Percentiles rank a stretch among this genome's conserved stretches.
These are phyloP conservation scores for Rhyacichthys aspro DNA, from an alignment of 2,797 vertebrate genomes.

Conservation along the genomic window DNA sequence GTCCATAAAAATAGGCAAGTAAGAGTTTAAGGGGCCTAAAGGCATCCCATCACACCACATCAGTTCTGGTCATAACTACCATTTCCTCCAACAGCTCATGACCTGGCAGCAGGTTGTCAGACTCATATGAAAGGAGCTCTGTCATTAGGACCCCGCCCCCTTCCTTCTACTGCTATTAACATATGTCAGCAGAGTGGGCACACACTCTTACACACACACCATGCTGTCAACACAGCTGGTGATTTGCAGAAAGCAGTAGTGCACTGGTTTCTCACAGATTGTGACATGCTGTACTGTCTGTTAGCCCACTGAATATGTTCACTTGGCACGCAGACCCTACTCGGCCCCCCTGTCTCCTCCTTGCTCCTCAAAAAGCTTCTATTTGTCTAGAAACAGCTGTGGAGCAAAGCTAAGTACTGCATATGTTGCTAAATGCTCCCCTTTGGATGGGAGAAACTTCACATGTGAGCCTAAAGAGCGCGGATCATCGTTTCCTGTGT, in stretches of 20 bases:
- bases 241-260: conserved; percentile 33
- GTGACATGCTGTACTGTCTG: conserved; percentile 43
- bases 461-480: conserved; percentile 62
- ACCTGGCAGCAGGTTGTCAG: conserved; percentile 61
- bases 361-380: conserved; percentile 50
- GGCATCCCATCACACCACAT: conserved; percentile 46
- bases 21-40: conserved; percentile 34
- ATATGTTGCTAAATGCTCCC: conserved; percentile 73
- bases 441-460: conserved; percentile 68
- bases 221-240: conserved; percentile 35
- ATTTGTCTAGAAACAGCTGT: conserved; percentile 74
- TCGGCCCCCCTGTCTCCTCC: conserved; percentile 32
- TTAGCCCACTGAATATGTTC: conserved; percentile 63
- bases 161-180: conserved; percentile 57
- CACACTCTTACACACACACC: conserved; percentile 33
- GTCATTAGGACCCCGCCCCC: conserved; percentile 45
- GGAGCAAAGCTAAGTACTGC: conserved; percentile 51
- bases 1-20: conserved; percentile 15
- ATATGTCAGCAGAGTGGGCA: conserved; percentile 62
- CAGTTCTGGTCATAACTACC: conserved; percentile 45
- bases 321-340: conserved; percentile 44
- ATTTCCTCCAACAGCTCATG: conserved; percentile 49
- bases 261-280: conserved; percentile 54
- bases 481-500: conserved; percentile 69
- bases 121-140: conserved; percentile 66